phyloP scores from a whole-genome alignment of 2,797 vertebrate species.

The Enteromius viviparus region DNA sequence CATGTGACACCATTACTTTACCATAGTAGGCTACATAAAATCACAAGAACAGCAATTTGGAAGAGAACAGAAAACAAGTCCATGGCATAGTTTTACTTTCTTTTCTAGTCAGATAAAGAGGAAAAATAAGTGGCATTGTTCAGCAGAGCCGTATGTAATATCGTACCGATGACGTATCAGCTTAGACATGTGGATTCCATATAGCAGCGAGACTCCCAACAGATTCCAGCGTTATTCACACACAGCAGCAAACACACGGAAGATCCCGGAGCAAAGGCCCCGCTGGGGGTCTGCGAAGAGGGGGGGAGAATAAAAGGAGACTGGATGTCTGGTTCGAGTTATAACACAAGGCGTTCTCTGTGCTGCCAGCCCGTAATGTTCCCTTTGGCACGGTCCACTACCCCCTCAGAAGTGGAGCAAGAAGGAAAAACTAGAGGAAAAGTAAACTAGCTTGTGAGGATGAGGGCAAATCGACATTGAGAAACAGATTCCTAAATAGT shows the following conservation, averaged over 20 bases:
- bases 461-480: neutral
- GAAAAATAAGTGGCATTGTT: neutral
- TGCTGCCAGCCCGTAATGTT: conserved; percentile 59
- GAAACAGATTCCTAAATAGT: neutral
- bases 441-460: conserved; percentile 20
- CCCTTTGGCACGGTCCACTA: conserved; percentile 54
- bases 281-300: conserved; percentile 43
- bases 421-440: conserved; percentile 12
- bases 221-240: conserved; percentile 30
- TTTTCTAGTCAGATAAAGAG: neutral
- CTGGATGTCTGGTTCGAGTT: conserved; percentile 64
- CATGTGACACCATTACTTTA: neutral
- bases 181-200: conserved; percentile 25
- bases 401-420: conserved; percentile 49
- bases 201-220: neutral
- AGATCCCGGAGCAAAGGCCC: conserved; percentile 35
- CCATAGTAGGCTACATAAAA: no score
- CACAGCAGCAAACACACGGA: conserved; percentile 13
- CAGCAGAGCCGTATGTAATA: neutral
- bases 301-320: conserved; percentile 38
- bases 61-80: neutral
- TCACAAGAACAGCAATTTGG: neutral
- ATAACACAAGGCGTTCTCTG: conserved; percentile 66
- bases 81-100: neutral
- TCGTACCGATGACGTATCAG: neutral